Evolutionary conservation across 2,888 invertebrate species (phyloP).

Genomic region (Meandrusa payeni): DNA sequence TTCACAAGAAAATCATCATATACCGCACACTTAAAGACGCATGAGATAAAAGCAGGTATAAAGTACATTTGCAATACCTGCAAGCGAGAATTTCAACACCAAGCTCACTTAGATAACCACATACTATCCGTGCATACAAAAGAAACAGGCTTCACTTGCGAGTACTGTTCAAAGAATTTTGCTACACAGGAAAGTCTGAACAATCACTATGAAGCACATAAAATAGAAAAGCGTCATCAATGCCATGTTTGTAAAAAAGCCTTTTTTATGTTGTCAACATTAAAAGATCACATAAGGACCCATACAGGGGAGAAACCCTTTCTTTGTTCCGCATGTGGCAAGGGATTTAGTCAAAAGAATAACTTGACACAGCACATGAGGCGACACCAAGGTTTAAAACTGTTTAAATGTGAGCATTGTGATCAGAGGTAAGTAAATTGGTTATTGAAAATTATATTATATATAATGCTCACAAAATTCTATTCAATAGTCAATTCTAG

Average conservation of each 20-base stretch:
- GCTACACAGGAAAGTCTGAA: conserved; percentile 61
- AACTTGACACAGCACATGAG: conserved; percentile 81
- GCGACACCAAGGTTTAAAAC: conserved; percentile 76
- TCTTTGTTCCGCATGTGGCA: conserved; percentile 78
- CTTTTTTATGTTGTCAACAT: conserved; percentile 76
- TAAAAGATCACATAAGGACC: conserved; percentile 79
- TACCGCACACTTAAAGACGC: conserved; percentile 52
- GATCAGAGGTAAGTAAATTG: conserved; percentile 48
- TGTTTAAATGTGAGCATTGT: conserved; percentile 69
- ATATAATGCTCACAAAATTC: too few species aligned
- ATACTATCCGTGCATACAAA: conserved; percentile 66
- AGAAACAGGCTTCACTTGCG: conserved; percentile 64
- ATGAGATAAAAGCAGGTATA: conserved; percentile 44
- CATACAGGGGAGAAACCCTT: conserved; percentile 83
- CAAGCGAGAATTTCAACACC: conserved; percentile 78
- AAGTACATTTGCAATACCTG: conserved; percentile 56
- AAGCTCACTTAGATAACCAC: conserved; percentile 77
- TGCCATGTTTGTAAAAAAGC: conserved; percentile 69
- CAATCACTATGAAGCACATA: conserved; percentile 69
- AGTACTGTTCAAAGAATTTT: conserved; percentile 64
- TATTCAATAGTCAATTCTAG: too few species aligned
- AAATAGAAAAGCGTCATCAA: conserved; percentile 66
- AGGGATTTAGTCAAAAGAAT: conserved; percentile 81
- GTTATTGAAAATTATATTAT: too few species aligned
- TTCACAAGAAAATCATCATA: conserved; percentile 55